phyloP scores from a whole-genome alignment of 1,140 invertebrate species.

The Apis laboriosa region DNA sequence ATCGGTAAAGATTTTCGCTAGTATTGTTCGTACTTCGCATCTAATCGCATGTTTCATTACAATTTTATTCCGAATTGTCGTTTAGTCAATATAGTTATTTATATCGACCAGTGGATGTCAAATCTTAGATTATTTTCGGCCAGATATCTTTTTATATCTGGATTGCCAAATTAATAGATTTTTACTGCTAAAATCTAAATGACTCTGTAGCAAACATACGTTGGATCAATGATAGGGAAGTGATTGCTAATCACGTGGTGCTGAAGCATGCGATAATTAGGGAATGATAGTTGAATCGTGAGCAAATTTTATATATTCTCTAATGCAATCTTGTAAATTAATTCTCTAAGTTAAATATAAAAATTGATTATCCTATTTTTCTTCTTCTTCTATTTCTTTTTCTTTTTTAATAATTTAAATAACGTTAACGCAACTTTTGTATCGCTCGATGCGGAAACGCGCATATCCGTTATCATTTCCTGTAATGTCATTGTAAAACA shows the following conservation, averaged over 20 bases:
- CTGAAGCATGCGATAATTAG: conserved; percentile 45
- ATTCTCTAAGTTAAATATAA: background rate
- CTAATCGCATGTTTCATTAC: background rate
- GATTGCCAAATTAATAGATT: background rate
- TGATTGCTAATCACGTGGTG: conserved; percentile 50
- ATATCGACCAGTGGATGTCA: background rate
- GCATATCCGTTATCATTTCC: conserved; percentile 25
- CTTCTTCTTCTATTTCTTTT: background rate
- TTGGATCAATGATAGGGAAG: conserved; percentile 51
- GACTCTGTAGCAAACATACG: background rate
- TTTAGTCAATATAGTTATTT: background rate
- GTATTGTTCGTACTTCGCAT: background rate
- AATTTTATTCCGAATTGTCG: conserved; percentile 11
- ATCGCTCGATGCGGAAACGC: background rate
- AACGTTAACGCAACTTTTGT: background rate
- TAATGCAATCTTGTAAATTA: background rate
- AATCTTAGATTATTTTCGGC: background rate
- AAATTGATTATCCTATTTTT: background rate
- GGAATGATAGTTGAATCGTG: background rate
- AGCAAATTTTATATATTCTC: background rate
- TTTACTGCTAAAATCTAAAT: background rate
- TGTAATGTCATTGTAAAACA: background rate
- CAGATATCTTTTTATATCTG: background rate
- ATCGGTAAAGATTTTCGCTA: background rate
- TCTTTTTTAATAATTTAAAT: background rate